phyloP scores from a whole-genome alignment of 2,888 invertebrate genomes.

The Melolontha melolontha region DNA sequence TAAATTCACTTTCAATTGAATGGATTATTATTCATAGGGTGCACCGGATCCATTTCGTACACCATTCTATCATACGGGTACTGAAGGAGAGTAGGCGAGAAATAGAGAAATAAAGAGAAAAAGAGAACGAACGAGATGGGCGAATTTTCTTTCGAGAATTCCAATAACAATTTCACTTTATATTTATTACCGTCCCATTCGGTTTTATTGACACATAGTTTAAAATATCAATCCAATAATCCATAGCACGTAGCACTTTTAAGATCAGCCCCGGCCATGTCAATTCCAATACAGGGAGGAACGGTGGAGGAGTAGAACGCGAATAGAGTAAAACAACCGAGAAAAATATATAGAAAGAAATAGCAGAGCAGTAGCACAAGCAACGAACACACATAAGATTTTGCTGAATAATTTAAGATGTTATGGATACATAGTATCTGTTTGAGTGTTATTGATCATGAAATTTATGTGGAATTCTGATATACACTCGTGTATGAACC shows the following conservation, averaged over 20 bases:
- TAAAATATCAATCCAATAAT: slow-evolving; percentile 61
- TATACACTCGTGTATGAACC: slow-evolving; percentile 17
- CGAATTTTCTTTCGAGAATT: slow-evolving; percentile 46
- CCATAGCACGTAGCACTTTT: slow-evolving; percentile 58
- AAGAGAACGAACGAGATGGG: slow-evolving; percentile 5
- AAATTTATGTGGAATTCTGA: slow-evolving; percentile 25
- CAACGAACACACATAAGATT: neutral
- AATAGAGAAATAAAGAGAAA: slow-evolving; percentile 1
- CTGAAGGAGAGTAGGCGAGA: neutral
- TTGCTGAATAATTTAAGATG: slow-evolving; percentile 8
- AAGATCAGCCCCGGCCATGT: slow-evolving; percentile 48
- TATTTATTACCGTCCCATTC: slow-evolving; percentile 60
- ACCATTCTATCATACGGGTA: slow-evolving; percentile 49
- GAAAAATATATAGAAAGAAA: too few relatives aligned
- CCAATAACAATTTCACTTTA: slow-evolving; percentile 61
- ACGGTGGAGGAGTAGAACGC: neutral
- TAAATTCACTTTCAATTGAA: slow-evolving; percentile 57
- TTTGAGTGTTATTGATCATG: slow-evolving; percentile 21
- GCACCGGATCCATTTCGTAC: slow-evolving; percentile 48
- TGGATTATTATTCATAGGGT: slow-evolving; percentile 53
- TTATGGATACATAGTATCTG: slow-evolving; percentile 6
- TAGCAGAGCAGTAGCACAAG: too few relatives aligned
- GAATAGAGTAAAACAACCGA: too few relatives aligned
- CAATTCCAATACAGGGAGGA: slow-evolving; percentile 33
- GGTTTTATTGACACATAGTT: slow-evolving; percentile 61